Conservation (phyloP, 2,797 vertebrate genomes). For the Lycodopsis pacificus region DNA sequence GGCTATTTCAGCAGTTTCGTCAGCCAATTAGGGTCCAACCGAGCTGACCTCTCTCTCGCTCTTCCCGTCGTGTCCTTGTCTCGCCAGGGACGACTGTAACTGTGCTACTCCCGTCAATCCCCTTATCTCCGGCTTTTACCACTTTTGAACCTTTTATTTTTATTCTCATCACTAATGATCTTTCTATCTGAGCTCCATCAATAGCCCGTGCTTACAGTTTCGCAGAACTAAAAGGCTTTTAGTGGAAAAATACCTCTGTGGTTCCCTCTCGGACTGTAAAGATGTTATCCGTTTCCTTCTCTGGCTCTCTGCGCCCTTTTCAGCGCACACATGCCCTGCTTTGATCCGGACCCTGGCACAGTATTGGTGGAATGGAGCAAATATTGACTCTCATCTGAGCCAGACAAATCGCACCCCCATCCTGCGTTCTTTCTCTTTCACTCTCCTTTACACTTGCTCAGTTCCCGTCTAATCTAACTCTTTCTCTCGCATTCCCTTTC, state of each 20-base stretch:
- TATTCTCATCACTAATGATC: neutral
- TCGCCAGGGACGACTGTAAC: constrained; percentile 41
- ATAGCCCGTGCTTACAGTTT: neutral
- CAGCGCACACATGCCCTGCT: constrained; percentile 59
- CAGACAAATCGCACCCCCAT: constrained; percentile 68
- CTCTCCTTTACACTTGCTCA: constrained; percentile 60
- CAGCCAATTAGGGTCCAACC: constrained; percentile 74
- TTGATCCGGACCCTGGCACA: constrained; percentile 74
- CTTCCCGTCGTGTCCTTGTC: constrained; percentile 37
- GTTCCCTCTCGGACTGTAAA: constrained; percentile 44
- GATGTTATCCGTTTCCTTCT: constrained; percentile 48
- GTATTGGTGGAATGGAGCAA: constrained; percentile 81
- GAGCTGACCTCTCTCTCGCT: constrained; percentile 37
- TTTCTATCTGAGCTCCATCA: constrained; percentile 4
- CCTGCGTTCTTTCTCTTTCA: constrained; percentile 49
- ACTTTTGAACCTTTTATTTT: neutral
- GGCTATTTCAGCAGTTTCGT: constrained; percentile 69
- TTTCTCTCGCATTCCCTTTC: constrained; percentile 75
- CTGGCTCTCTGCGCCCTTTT: constrained; percentile 30
- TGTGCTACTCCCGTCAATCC: constrained; percentile 18
- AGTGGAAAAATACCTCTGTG: constrained; percentile 32
- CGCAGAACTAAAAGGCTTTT: constrained; percentile 20
- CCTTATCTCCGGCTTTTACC: constrained; percentile 31
- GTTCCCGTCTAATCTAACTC: constrained; percentile 74
- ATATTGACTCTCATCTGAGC: constrained; percentile 84